phyloP scores from a whole-genome alignment of 2,888 invertebrate genomes.

The Tetheella fluctuosa region DNA sequence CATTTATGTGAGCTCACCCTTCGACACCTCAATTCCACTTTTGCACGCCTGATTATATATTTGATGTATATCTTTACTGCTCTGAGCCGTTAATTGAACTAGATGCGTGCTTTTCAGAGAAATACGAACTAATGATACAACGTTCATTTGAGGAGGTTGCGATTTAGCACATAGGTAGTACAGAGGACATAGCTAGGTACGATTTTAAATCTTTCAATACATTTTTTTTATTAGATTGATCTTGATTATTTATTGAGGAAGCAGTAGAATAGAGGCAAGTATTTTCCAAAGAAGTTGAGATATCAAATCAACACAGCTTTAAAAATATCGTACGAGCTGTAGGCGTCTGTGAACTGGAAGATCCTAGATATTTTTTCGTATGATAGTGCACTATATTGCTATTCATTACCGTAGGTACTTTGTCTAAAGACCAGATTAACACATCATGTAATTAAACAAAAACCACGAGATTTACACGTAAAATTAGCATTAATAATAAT shows the following conservation, averaged over 20 bases:
- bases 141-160: neutral
- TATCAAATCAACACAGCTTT: neutral
- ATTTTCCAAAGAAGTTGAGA: neutral
- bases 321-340: neutral
- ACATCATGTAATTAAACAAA: too few species aligned
- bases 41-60: constrained; percentile 28
- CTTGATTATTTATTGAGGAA: too few species aligned
- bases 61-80: neutral
- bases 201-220: too few species aligned
- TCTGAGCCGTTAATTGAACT: neutral
- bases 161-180: too few species aligned
- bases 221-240: too few species aligned
- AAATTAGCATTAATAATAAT: neutral
- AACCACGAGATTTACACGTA: too few species aligned
- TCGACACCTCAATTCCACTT: constrained; percentile 46
- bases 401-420: too few species aligned
- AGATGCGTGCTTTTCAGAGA: neutral
- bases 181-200: too few species aligned
- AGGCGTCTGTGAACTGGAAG: neutral
- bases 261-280: too few species aligned
- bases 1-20: constrained; percentile 41
- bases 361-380: neutral
- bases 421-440: too few species aligned
- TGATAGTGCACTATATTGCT: too few species aligned
- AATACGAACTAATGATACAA: neutral